Evolutionary conservation across 64 coral and sea anemone genomes (phyloP).

Genomic region (Hydrozoanthus tunicans): DNA sequence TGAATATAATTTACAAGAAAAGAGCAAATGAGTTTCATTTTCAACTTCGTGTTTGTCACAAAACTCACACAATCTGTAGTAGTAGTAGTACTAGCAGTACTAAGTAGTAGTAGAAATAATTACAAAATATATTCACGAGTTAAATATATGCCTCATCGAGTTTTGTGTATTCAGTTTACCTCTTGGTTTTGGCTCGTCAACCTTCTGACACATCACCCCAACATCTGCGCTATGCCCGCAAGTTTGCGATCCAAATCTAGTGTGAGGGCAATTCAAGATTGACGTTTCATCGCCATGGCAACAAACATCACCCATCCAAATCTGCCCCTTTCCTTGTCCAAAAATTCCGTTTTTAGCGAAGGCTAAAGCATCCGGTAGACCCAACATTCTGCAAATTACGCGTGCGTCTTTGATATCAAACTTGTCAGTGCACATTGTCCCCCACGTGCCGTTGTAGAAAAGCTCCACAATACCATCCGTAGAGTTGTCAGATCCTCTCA

Average conservation of each 20-base stretch:
- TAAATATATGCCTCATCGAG: no score
- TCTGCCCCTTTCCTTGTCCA: neutral
- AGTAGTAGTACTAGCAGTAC: no score
- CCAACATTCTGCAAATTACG: neutral
- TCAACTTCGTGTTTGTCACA: no score
- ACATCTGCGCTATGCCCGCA: neutral
- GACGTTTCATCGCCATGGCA: neutral
- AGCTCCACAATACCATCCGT: neutral
- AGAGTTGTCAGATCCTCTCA: neutral
- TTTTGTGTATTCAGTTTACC: neutral
- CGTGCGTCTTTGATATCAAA: neutral
- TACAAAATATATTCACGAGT: no score
- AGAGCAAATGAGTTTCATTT: no score
- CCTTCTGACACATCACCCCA: neutral
- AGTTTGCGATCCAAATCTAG: neutral
- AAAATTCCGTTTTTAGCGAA: neutral
- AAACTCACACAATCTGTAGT: no score
- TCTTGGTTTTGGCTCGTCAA: neutral
- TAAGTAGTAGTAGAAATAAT: no score
- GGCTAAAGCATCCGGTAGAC: neutral
- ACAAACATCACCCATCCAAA: conserved; percentile 16
- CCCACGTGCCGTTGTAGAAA: neutral
- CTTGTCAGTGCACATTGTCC: neutral
- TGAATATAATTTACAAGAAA: no score
- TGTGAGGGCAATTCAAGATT: neutral